These are phyloP conservation scores for Colistium nudipinnis DNA, from an alignment of 2,113 vertebrate species.

Conservation along the genomic window DNA sequence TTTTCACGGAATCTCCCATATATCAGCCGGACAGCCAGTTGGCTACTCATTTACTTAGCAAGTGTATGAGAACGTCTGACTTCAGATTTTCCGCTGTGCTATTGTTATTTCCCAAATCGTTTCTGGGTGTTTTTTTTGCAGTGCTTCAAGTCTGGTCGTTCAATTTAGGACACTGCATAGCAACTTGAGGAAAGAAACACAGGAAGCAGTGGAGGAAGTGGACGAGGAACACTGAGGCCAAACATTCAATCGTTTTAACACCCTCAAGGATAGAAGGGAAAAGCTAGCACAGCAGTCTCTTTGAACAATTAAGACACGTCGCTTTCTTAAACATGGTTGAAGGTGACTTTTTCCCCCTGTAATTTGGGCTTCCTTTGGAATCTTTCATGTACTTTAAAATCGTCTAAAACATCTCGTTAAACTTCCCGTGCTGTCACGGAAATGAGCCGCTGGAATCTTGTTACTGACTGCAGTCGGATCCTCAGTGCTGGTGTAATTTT, in stretches of 20 bases:
- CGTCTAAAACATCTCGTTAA: slow-evolving; percentile 2
- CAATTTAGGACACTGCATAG: slow-evolving; percentile 35
- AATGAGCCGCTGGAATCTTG: no score
- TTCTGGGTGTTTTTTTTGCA: slow-evolving; percentile 15
- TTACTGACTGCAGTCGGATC: slow-evolving; percentile 23
- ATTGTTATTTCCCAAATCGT: no score
- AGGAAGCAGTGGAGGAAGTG: slow-evolving; percentile 45
- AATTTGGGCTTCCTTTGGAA: neutral
- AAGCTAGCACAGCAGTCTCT: neutral
- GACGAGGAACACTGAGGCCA: slow-evolving; percentile 24
- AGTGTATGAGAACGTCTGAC: neutral
- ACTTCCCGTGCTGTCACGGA: no score
- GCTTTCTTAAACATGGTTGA: neutral
- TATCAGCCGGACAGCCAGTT: no score
- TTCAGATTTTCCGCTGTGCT: neutral
- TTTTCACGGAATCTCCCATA: no score
- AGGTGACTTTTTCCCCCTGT: slow-evolving; percentile 11
- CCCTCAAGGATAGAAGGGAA: neutral
- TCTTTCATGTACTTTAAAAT: slow-evolving; percentile 15
- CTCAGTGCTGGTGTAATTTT: slow-evolving; percentile 39
- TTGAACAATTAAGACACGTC: slow-evolving; percentile 2
- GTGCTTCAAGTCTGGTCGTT: neutral
- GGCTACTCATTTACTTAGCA: neutral
- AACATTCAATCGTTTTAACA: slow-evolving; percentile 6
- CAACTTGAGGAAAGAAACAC: slow-evolving; percentile 27